phyloP scores from a whole-genome alignment of 2,888 invertebrate species.

The Nephrotoma guestfalica region DNA sequence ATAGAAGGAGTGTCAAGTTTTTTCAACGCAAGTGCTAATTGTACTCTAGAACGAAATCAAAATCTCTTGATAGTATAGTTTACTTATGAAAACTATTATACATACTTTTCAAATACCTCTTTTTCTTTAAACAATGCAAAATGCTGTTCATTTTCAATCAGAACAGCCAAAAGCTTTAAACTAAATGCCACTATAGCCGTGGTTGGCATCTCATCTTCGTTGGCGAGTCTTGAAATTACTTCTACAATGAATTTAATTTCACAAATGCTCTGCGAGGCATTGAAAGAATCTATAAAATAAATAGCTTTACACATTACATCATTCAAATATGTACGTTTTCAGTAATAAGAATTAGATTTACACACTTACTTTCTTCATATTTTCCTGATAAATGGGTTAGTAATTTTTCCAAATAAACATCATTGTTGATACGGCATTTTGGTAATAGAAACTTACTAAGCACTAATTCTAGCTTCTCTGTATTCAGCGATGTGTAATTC shows the following conservation, averaged over 20 bases:
- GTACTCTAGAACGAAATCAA: slow-evolving; percentile 16
- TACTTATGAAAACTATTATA: too few species aligned
- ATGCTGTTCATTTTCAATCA: slow-evolving; percentile 41
- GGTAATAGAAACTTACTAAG: slow-evolving; percentile 22
- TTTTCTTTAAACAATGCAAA: slow-evolving; percentile 40
- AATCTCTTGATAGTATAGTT: too few species aligned
- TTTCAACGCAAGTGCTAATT: slow-evolving; percentile 15
- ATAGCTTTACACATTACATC: not conserved
- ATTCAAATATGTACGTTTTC: not conserved
- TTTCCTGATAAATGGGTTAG: slow-evolving; percentile 42
- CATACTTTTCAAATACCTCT: slow-evolving; percentile 22
- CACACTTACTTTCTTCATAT: slow-evolving; percentile 34
- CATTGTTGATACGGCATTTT: slow-evolving; percentile 41
- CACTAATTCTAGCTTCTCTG: not conserved
- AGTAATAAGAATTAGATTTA: not conserved
- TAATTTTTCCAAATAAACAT: slow-evolving; percentile 48
- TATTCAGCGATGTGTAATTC: not conserved
- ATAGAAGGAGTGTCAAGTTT: slow-evolving; percentile 39
- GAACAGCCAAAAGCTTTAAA: slow-evolving; percentile 43
- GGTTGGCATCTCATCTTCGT: slow-evolving; percentile 26
- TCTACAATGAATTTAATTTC: slow-evolving; percentile 31
- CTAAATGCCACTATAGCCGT: slow-evolving; percentile 43
- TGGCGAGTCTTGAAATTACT: slow-evolving; percentile 28
- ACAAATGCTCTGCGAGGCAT: not conserved
- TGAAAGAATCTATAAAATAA: not conserved